Evolutionary conservation across 1,140 invertebrate species (phyloP), one percentile per base, ranked within the genome.

Genomic region (Zaprionus tsacasi): DNA sequence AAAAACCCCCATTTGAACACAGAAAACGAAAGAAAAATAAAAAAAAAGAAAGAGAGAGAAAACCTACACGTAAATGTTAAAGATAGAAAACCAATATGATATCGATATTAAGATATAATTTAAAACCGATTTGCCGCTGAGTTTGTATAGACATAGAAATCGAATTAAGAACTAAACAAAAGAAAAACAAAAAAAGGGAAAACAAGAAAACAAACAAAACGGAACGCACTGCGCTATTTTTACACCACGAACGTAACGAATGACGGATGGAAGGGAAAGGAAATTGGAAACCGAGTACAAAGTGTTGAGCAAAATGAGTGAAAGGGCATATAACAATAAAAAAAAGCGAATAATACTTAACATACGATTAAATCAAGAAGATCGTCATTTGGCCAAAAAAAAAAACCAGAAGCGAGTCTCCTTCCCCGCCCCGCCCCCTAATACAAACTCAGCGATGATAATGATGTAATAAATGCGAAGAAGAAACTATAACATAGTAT

Each of bases 211-310:
- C 25, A 65, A 27, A 57, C 40, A 56, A 54, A 56, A 54, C 71
- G 45, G 43, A 74, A 60, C n/a, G 30, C 79, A 82, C 83, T 83
- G 76, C 76, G 76, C 76, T 91, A 91, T 91, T 91, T 91, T 91
- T 91, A 91, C 89, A 91, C 89, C 72, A 73, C 71, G 59, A 76
- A 65, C 66, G 67, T n/a, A n/a, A n/a, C n/a, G n/a, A n/a, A n/a
- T n/a, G 64, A 40, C 40, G 58, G 71, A 70, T 55, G 71, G 56
- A 70, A 54, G 59, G 68, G 70, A 69, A 68, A 48, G 8, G 38
- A 40, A 17, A 17, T 50, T 56, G 38, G 65, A 57, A 43, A 76
- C 82, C 76, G 76, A 91, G 86, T 90, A 90, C 86, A 86, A 88
- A 87, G 67, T 58, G 73, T 85, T 78, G 61, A 65, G 70, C 66